Percentiles rank a stretch among this genome's conserved stretches.
phyloP scores from a whole-genome alignment of 2,797 vertebrate species.

The Brachyrhaphis roseni region DNA sequence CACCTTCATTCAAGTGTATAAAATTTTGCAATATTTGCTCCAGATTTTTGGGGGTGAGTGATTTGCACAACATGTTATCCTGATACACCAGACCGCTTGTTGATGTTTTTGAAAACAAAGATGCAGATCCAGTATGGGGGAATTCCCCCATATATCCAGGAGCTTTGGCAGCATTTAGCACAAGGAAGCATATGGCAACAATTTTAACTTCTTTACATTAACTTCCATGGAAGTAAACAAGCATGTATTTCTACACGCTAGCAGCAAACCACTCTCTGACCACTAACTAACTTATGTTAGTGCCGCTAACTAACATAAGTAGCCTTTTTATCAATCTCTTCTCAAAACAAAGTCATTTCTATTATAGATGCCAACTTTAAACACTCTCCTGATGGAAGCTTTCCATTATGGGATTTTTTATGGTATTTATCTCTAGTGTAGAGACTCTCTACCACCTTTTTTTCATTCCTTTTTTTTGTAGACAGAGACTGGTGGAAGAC shows the following conservation, averaged over 20 bases:
- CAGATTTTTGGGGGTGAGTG: neutral
- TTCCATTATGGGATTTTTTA: neutral
- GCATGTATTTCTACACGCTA: neutral
- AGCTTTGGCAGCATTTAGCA: neutral
- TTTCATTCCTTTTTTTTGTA: neutral
- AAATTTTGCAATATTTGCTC: neutral
- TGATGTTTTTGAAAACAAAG: constrained; percentile 1
- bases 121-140: neutral
- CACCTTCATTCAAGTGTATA: neutral
- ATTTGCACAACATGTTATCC: neutral
- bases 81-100: neutral
- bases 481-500: neutral
- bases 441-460: neutral
- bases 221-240: neutral
- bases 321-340: neutral
- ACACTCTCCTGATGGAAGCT: neutral
- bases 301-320: neutral
- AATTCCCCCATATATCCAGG: neutral
- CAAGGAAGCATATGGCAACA: neutral
- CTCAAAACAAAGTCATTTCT: neutral
- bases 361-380: neutral
- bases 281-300: neutral
- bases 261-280: constrained; percentile 1
- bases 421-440: neutral
- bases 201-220: neutral